Base-by-base conservation (phyloP, 1,140 invertebrate species). In the Caerostris extrusa region DNA sequence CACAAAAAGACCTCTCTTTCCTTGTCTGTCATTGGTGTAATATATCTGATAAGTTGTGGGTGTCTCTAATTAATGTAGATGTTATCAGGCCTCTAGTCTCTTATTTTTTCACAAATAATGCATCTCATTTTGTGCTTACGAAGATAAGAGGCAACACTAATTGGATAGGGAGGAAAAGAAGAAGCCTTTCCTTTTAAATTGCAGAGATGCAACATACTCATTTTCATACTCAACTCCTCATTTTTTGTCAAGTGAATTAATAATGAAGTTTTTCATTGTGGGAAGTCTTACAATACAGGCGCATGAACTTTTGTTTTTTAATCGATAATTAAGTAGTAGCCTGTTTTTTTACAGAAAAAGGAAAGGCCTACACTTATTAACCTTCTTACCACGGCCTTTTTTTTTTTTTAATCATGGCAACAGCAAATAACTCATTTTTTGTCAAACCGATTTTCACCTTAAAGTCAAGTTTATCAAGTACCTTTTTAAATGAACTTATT, bases 21-120 rank as follows among this genome's bases (percentile, higher is more conserved):
- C 71, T 50, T 53, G 10, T 77, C 50, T 77, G 4, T n/a, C 19
- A n/a, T 69, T 69, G 67, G n/a, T n/a, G n/a, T 2, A 77, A 50
- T 53, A n/a, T 2, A 77, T 50, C 71, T 12, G 50, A 77, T 77
- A 77, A 77, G 10, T 34, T 8, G 50, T 7, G 34, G 14, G 10
- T 34, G 50, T 77, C 34, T 50, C 71, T 77, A 77, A 77, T 77
- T 77, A 77, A 77, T 77, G 71, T 53, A 77, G 71, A 77, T 77
- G 71, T 53, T 77, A 77, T 77, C 50, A 77, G 6, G 14, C 34
- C 34, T 19, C 12, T 77, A 5, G 7, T 12, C 19, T 19, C 17
- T n/a, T n/a, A n/a, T 14, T 69, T n/a, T 69, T 50, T 10, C 50
- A 19, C 19, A 34, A 50, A 50, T 50, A 50, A 10, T 50, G 34